Percentiles rank a stretch among this genome's conserved stretches.
These are phyloP conservation scores for Spisula subtruncata DNA, from an alignment of 2,888 invertebrate genomes.

Conservation along the genomic window DNA sequence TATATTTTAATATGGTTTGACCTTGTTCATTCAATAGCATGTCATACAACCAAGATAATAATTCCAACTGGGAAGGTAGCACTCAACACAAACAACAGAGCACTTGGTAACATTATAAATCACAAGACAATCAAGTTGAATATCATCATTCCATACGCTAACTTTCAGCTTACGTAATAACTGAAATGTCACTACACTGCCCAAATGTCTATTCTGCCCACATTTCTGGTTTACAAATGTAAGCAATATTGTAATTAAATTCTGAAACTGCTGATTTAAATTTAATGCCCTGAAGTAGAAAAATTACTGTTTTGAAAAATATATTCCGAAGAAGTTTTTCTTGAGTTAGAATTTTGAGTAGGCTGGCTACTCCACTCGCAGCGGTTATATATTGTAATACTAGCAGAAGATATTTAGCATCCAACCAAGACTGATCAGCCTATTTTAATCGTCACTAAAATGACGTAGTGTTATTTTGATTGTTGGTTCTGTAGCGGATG, in stretches of 20 bases:
- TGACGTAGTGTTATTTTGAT: no score
- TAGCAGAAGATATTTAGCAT: background rate
- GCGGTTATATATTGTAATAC: background rate
- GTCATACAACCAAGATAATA: no score
- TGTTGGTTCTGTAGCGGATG: no score
- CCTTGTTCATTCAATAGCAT: no score
- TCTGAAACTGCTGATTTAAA: background rate
- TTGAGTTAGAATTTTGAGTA: background rate
- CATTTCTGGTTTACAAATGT: background rate
- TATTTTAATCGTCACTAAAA: no score
- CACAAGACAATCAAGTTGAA: no score
- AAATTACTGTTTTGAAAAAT: background rate
- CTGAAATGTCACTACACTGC: background rate
- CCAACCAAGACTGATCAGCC: background rate
- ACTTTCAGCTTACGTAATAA: background rate
- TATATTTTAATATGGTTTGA: no score
- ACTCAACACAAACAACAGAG: no score
- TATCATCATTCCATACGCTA: background rate
- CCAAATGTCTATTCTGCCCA: background rate
- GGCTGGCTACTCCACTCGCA: background rate
- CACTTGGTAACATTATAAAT: no score
- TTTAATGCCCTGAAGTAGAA: background rate
- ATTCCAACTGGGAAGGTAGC: no score
- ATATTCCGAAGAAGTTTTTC: background rate
- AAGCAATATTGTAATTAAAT: background rate